phyloP scores from a whole-genome alignment of 2,797 vertebrate genomes.

The Myoxocephalus aenaeus region DNA sequence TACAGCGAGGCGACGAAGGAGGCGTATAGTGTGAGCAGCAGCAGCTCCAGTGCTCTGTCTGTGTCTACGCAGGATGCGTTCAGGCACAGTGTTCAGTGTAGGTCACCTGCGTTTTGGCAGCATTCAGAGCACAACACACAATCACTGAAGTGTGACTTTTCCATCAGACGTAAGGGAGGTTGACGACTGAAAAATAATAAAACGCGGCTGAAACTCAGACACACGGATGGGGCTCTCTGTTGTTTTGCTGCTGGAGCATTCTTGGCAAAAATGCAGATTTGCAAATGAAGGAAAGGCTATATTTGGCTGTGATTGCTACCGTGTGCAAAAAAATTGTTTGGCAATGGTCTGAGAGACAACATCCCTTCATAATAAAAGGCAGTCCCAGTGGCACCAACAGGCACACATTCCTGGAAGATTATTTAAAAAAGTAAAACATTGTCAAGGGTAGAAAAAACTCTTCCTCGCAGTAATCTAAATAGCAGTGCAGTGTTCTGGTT shows the following conservation, averaged over 20 bases:
- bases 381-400: not conserved
- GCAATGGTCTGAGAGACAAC: not conserved
- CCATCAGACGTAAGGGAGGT: not conserved
- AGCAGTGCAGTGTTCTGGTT: not conserved
- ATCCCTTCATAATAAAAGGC: not conserved
- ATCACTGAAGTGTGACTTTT: not conserved
- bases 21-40: not conserved
- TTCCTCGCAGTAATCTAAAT: not conserved
- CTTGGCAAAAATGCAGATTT: not conserved
- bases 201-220: not conserved
- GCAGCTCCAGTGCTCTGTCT: not conserved
- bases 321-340: not conserved
- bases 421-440: not conserved
- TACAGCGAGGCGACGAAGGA: not conserved
- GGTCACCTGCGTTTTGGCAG: conserved; percentile 5
- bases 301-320: conserved; percentile 1
- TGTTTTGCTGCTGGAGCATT: not conserved
- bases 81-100: conserved; percentile 2
- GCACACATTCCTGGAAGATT: not conserved
- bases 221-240: not conserved
- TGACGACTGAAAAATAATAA: not conserved
- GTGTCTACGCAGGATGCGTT: not conserved
- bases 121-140: not conserved
- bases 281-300: not conserved
- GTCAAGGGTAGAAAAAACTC: not conserved